Evolutionary conservation across 2,888 invertebrate genomes (phyloP).

Genomic region (Eupithecia insigniata): DNA sequence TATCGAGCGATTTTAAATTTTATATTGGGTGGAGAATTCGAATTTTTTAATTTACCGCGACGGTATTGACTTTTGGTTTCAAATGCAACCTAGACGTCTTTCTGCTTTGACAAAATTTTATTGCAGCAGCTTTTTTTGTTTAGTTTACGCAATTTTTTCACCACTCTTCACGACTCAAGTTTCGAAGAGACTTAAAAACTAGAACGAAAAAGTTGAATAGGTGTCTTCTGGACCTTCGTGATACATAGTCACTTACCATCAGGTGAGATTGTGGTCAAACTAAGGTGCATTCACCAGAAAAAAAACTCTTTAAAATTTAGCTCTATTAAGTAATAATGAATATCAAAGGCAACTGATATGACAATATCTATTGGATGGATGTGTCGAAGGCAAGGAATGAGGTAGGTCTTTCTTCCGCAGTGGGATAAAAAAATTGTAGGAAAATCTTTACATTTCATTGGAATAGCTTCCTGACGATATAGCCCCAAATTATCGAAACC

Average conservation of each 20-base stretch:
- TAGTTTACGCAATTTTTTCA: background rate
- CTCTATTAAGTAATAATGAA: background rate
- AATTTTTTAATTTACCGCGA: background rate
- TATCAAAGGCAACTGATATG: background rate
- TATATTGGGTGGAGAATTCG: conserved; percentile 7
- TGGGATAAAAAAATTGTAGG: background rate
- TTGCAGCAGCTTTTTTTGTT: background rate
- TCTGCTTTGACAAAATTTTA: background rate
- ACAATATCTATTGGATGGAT: background rate
- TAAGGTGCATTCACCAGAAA: too few relatives aligned
- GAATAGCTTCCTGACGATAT: background rate
- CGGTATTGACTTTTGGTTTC: background rate
- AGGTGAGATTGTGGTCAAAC: too few relatives aligned
- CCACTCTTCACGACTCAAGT: too few relatives aligned
- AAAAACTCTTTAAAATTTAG: background rate
- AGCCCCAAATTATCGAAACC: background rate
- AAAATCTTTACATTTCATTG: background rate
- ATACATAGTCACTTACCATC: too few relatives aligned
- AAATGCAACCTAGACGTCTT: background rate
- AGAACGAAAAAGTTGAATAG: too few relatives aligned
- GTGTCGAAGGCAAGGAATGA: background rate
- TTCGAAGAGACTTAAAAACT: too few relatives aligned
- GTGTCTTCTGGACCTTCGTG: too few relatives aligned
- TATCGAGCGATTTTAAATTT: conserved; percentile 7
- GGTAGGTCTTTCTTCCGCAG: background rate